phyloP scores from a whole-genome alignment of 2,797 vertebrate species.

The Dromococcyx pavoninus region DNA sequence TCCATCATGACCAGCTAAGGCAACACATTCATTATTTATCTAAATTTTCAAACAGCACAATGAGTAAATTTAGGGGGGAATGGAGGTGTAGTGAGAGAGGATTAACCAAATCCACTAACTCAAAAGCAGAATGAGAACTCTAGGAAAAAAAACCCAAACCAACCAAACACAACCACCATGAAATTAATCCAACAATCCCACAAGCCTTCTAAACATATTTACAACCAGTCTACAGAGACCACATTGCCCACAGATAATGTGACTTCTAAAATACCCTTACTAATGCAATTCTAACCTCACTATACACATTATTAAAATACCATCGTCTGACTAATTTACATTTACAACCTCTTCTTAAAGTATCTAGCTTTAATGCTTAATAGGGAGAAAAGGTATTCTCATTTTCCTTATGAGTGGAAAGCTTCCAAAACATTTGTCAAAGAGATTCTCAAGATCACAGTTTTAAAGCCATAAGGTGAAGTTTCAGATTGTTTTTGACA shows the following conservation, averaged over 20 bases:
- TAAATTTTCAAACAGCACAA: background rate
- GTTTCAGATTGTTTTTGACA: background rate
- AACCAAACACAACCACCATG: conserved; percentile 7
- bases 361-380: background rate
- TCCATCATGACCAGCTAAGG: background rate
- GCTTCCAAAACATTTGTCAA: background rate
- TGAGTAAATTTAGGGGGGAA: background rate
- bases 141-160: background rate
- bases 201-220: background rate
- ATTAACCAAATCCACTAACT: conserved; percentile 24
- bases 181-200: conserved; percentile 45
- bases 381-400: background rate
- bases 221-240: conserved; percentile 11
- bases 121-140: conserved; percentile 29
- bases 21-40: background rate
- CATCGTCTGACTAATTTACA: conserved; percentile 36
- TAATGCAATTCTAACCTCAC: background rate
- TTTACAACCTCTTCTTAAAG: conserved; percentile 27
- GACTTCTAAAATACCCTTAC: background rate
- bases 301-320: conserved; percentile 33
- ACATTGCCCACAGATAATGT: conserved; percentile 9
- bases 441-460: background rate
- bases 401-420: background rate
- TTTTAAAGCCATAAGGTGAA: background rate
- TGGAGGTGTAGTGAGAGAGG: background rate